Base-by-base conservation (phyloP, 2,113 vertebrate species). In the Vulpes ferrilata region DNA sequence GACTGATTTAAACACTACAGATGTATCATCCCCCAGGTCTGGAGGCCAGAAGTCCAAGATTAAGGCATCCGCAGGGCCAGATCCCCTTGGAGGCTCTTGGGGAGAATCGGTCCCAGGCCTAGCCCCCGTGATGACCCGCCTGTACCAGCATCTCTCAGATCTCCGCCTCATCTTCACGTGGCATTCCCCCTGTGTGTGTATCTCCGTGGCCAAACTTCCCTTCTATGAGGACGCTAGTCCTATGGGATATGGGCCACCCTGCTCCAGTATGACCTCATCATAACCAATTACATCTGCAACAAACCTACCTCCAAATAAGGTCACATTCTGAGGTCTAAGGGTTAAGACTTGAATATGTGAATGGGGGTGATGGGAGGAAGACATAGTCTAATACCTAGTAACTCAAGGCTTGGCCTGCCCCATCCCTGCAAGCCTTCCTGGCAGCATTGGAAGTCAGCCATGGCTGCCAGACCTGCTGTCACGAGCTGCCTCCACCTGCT, bases 101-200 rank as follows among this genome's bases (percentile, higher is more conserved):
- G 23, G 32, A 30, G 38, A 25, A 35, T 62, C 65, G 0, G 1
- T 4, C 12, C 57, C 86, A 1, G 1, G 19, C n/a, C 43, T 17
- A 67, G 64, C 20, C 62, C 32, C 22, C 0, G 23, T 4, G 43
- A 32, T 15, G 15, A n/a, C 69, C 69, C 20, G 1, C 48, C 55
- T 71, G 3, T 8, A 11, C 25, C 30, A 3, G n/a, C 57, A 9
- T 51, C 51, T 1, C 20, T 43, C 11, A 15, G 4, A 23, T 17
- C 48, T 43, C 51, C 0, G 16, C 60, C 43, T 23, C 32, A 3
- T 0, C 35, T 22, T 59, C 23, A 22, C 7, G 0, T 0, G 9
- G 88, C 8, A 0, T 48, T 22, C 16, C n/a, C 64, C 48, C 43
- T 1, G 8, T 30, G 48, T 57, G 35, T 4, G 0, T 8, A 27